Evolutionary conservation across 2,113 vertebrate genomes (phyloP).

Genomic region (Dasypus novemcinctus): DNA sequence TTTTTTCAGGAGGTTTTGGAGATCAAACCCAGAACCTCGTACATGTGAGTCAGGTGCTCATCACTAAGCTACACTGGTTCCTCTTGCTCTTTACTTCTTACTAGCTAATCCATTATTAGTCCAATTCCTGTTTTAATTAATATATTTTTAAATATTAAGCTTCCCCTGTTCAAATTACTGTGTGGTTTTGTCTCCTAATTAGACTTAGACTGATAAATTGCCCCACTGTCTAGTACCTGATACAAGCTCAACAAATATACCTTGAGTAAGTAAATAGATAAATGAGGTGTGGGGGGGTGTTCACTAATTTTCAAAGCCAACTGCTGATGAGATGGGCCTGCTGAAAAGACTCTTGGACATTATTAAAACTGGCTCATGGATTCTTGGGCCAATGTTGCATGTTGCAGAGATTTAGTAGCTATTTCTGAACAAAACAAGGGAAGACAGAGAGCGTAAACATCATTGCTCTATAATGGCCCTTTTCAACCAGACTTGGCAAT

Average conservation of each 20-base stretch:
- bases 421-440: constrained; percentile 6
- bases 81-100: background rate
- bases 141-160: background rate
- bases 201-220: background rate
- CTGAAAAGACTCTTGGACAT: background rate
- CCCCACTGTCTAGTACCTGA: background rate
- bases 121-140: background rate
- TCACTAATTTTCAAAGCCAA: background rate
- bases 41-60: no score
- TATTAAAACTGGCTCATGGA: background rate
- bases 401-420: background rate
- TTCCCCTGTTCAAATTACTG: background rate
- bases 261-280: background rate
- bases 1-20: background rate
- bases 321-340: background rate
- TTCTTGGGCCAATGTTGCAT: background rate
- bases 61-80: no score
- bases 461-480: background rate
- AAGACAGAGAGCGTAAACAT: background rate
- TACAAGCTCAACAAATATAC: background rate
- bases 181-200: background rate
- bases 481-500: constrained; percentile 27
- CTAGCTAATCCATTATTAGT: background rate
- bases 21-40: no score
- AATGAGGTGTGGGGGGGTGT: background rate